Evolutionary conservation across 2,797 vertebrate species (phyloP).

Genomic region (Oryzias sinensis): DNA sequence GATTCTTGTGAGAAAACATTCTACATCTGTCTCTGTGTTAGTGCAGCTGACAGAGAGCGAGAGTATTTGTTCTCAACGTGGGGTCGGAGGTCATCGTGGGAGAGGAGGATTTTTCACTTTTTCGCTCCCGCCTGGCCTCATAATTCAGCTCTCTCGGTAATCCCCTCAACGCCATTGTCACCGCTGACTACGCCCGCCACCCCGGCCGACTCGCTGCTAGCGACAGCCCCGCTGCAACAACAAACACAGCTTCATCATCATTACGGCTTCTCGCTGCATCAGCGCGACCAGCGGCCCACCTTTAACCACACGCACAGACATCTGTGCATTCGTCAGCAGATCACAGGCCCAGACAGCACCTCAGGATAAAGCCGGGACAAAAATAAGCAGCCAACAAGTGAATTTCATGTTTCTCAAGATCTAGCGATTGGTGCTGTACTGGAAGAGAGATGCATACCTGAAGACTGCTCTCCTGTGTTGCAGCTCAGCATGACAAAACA

Average conservation of each 20-base stretch:
- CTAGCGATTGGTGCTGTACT: conserved; percentile 26
- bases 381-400: conserved; percentile 26
- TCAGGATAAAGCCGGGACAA: conserved; percentile 42
- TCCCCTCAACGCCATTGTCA: conserved; percentile 63
- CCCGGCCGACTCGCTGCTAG: conserved; percentile 37
- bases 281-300: conserved; percentile 35
- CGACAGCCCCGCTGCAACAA: conserved; percentile 60
- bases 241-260: conserved; percentile 71
- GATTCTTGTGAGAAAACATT: conserved; percentile 32
- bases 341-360: conserved; percentile 24
- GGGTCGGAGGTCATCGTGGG: conserved; percentile 63
- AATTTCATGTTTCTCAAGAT: conserved; percentile 40
- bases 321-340: conserved; percentile 20
- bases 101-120: conserved; percentile 63
- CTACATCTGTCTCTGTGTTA: conserved; percentile 55
- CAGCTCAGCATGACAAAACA: conserved; percentile 2
- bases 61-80: conserved; percentile 61
- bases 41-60: conserved; percentile 64
- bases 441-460: conserved; percentile 10
- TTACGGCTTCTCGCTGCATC: conserved; percentile 55
- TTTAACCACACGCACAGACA: conserved; percentile 35
- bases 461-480: conserved; percentile 11
- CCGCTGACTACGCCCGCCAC: conserved; percentile 35
- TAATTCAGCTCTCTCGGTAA: conserved; percentile 64
- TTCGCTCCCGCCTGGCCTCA: conserved; percentile 54